Evolutionary conservation across 2,113 vertebrate species (phyloP), one percentile per base, ranked within the genome.

Genomic region (Nothoprocta perdicaria): DNA sequence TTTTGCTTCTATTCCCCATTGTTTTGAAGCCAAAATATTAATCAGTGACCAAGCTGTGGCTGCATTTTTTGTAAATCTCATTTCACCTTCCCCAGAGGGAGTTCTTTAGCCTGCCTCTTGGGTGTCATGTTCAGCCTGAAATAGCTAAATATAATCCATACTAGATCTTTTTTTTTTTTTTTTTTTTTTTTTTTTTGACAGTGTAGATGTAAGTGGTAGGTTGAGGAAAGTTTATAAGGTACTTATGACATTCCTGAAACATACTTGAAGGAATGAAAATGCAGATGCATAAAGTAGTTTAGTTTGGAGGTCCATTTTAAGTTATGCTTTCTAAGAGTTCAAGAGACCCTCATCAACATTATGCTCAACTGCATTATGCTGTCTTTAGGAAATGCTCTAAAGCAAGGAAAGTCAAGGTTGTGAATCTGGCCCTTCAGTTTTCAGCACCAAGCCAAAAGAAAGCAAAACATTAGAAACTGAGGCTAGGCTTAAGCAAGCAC

Each of bases 61-160:
- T 83, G 31, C 69, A 46, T 31, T 96, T 95, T 91, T 88, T 92
- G 80, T 84, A 92, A 81, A 92, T 95, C 88, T 93, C 93, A 91
- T 90, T 97, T 90, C n/a, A 46, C 24, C 33, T 90, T 96, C 50
- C 80, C 58, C 45, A 90, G 57, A 90, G 35, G 94, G 84, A 90
- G 92, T 92, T 93, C 93, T 48, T 48, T 48, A 48, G 21, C 48
- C 46, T 81, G 57, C 14, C 69, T 93, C 73, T 77, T 77, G 90
- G 65, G 60, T 77, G 92, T 52, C 17, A 45, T 84, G 57, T 80
- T 82, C 68, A 46, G 16, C 75, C 55, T 72, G 21, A 80, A 92
- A 85, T 21, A 77, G 33, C 33, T 84, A 68, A 52, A 86, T 60
- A 53, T 69, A 91, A 88, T 86, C 66, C 40, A 40, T 12, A 9